These are phyloP conservation scores for Caenorhabditis inopinata DNA, from an alignment of 1,140 invertebrate genomes.

Conservation along the genomic window DNA sequence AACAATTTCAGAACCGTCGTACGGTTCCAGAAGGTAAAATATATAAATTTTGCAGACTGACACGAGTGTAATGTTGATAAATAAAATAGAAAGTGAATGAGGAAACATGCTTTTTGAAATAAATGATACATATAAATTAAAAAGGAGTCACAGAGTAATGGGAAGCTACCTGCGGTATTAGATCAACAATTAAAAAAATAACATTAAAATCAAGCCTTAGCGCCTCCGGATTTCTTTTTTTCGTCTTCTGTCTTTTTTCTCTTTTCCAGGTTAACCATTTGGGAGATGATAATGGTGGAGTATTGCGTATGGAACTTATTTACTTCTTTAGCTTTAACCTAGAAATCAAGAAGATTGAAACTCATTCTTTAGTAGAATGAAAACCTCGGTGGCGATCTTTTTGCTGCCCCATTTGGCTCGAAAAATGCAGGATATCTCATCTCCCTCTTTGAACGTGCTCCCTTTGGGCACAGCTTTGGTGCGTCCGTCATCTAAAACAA, in stretches of 20 bases:
- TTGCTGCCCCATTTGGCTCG: conserved; percentile 70
- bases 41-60: too few species aligned
- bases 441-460: conserved; percentile 69
- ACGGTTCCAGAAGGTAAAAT: too few species aligned
- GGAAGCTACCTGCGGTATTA: too few species aligned
- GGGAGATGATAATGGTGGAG: conserved; percentile 79
- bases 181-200: too few species aligned
- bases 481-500: conserved; percentile 76
- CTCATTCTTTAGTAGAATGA: neutral
- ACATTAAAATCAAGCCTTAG: neutral
- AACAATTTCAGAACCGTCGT: too few species aligned
- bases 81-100: too few species aligned
- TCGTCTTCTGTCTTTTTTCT: conserved; percentile 76
- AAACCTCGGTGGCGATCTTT: conserved; percentile 78
- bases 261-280: conserved; percentile 82
- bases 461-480: conserved; percentile 74
- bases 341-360: conserved; percentile 52
- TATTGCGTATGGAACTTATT: conserved; percentile 83
- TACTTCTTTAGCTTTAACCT: conserved; percentile 78
- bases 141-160: neutral
- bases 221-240: conserved; percentile 13
- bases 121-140: neutral
- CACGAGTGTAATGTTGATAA: too few species aligned
- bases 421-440: conserved; percentile 39
- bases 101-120: neutral